Evolutionary conservation across 1,140 invertebrate species (phyloP).

Genomic region (Chironomus striatipennis): DNA sequence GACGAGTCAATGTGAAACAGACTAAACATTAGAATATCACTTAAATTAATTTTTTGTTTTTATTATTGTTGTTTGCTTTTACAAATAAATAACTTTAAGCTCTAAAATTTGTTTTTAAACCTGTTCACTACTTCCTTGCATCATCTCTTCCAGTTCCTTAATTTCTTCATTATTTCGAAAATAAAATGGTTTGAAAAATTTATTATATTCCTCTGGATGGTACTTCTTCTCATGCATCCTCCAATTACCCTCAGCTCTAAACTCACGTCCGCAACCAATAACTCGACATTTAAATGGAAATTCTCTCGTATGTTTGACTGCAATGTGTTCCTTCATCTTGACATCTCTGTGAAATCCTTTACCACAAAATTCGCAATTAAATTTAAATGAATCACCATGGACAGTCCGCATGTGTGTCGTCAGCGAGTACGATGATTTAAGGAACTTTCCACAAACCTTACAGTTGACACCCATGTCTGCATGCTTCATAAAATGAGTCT

Average conservation of each 20-base stretch:
- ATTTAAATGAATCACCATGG: neutral
- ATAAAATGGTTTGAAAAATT: neutral
- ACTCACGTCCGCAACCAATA: neutral
- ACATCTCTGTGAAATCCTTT: neutral
- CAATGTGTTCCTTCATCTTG: neutral
- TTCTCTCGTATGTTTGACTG: neutral
- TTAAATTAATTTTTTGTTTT: no score
- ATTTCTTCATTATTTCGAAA: neutral
- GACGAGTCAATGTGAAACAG: no score
- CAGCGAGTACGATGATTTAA: neutral
- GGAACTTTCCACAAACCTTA: neutral
- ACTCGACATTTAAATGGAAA: neutral
- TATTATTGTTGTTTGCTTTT: no score
- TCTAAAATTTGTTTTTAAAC: no score
- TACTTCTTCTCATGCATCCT: neutral
- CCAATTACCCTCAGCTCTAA: neutral
- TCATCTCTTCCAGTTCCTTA: neutral
- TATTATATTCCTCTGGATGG: neutral
- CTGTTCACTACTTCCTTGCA: no score
- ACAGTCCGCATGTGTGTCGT: neutral
- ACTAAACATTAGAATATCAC: no score
- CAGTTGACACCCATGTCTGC: neutral
- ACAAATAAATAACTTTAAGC: no score
- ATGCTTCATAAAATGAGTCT: neutral
- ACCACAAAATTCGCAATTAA: neutral